Percentiles rank a stretch among this genome's conserved stretches.
These are phyloP conservation scores for Rhinatrema bivittatum DNA, from an alignment of 2,797 vertebrate species.

Conservation along the genomic window DNA sequence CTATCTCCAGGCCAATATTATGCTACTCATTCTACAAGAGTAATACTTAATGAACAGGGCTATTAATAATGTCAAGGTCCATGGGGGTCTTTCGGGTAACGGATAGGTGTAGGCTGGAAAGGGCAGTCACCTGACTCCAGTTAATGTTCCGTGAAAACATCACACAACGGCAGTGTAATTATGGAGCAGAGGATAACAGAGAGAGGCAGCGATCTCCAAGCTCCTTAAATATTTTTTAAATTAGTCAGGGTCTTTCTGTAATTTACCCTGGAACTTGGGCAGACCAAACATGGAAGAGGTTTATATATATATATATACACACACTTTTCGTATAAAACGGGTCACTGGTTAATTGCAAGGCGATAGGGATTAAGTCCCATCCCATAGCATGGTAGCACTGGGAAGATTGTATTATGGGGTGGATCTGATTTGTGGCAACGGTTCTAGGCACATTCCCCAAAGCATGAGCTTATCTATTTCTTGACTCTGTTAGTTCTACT, in stretches of 20 bases:
- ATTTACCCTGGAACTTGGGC: slow-evolving; percentile 10
- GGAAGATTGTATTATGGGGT: too few relatives aligned
- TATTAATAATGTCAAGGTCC: slow-evolving; percentile 87
- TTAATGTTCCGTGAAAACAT: slow-evolving; percentile 98
- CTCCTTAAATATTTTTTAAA: slow-evolving; percentile 65
- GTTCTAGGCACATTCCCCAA: too few relatives aligned
- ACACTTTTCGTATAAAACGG: slow-evolving; percentile 5
- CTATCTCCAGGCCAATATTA: slow-evolving; percentile 91
- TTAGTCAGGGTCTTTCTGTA: slow-evolving; percentile 40
- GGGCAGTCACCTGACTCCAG: slow-evolving; percentile 76
- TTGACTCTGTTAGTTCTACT: too few relatives aligned
- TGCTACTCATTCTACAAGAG: slow-evolving; percentile 88
- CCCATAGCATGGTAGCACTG: too few relatives aligned
- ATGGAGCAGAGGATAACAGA: slow-evolving; percentile 70
- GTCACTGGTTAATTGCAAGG: too few relatives aligned
- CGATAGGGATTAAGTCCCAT: too few relatives aligned
- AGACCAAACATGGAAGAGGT: slow-evolving; percentile 5
- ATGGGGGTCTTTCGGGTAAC: slow-evolving; percentile 78
- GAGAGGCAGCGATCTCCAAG: slow-evolving; percentile 60
- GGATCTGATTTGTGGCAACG: too few relatives aligned
- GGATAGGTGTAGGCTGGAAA: slow-evolving; percentile 73
- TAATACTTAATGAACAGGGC: slow-evolving; percentile 94
- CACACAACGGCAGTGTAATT: slow-evolving; percentile 86
- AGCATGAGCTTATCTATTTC: too few relatives aligned
- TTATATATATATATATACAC: too few relatives aligned